Base-by-base conservation (phyloP, 2,888 invertebrate species). In the Fissipunctia ypsillon region DNA sequence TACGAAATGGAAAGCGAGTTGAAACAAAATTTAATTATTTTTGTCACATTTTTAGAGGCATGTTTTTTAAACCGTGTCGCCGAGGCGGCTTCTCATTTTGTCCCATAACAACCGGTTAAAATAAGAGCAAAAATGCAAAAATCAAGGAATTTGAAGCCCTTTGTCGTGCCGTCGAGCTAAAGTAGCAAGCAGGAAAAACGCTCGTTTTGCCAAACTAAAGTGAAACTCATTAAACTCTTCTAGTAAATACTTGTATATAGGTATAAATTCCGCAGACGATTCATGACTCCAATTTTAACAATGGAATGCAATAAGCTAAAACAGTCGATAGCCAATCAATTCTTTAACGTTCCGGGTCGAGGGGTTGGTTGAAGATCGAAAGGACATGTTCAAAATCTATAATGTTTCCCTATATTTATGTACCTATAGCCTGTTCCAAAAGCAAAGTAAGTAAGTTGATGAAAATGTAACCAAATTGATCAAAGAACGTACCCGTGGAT, bases 241-340 rank as follows among this genome's bases (percentile, higher is more conserved):
- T 28, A 14, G 10, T 38, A 22, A 35, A 38, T 25, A n/a, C n/a
- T n/a, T n/a, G n/a, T n/a, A n/a, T n/a, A n/a, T n/a, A n/a, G n/a
- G n/a, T n/a, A 43, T 54, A 70, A 56, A 73, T 73, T 73, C 14
- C n/a, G n/a, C 28, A 38, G n/a, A 31, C 9, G 35, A 72, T 71
- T 73, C 9, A 56, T 19, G 73, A 14, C 38, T 56, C 31, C 19
- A 48, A 74, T 74, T 74, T 48, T 14, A 61, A 45, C 28, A 74
- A 25, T 25, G 28, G 38, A 60, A 72, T 59, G 75, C 61, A 72
- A 41, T 48, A n/a, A 48, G 19, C 19, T 41, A 2, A 7, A 31
- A 19, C 28, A 56, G 22, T 16, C 31, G 35, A 45, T 45, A 45
- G 38, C 59, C 38, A 59, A 72, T 73, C 19, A 35, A 35, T 43